Percentiles rank a stretch among this genome's conserved stretches.
Conservation (phyloP, 1,140 invertebrate species). For the Lordiphosa collinella region DNA sequence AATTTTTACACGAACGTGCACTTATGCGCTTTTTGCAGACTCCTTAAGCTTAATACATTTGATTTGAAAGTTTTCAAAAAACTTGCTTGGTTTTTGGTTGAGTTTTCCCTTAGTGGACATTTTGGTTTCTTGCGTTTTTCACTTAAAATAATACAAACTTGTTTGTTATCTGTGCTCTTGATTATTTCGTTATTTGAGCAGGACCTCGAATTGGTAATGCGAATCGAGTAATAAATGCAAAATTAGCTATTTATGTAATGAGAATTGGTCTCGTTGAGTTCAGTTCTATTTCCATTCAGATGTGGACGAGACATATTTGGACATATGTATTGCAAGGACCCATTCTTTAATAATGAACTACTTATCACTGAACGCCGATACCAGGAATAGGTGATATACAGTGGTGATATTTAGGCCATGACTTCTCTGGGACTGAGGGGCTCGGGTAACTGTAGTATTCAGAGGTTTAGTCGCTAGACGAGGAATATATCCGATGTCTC, state of each 20-base stretch:
- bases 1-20: slow-evolving; percentile 25
- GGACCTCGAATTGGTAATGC: slow-evolving; percentile 11
- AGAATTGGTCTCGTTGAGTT: slow-evolving; percentile 42
- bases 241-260: slow-evolving; percentile 24
- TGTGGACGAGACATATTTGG: not conserved
- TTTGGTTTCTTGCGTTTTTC: slow-evolving; percentile 46
- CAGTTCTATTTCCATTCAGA: slow-evolving; percentile 13
- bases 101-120: slow-evolving; percentile 32
- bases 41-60: slow-evolving; percentile 10
- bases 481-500: slow-evolving; percentile 80
- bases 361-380: slow-evolving; percentile 5
- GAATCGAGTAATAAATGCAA: slow-evolving; percentile 52
- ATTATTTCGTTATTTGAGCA: slow-evolving; percentile 3
- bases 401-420: not conserved
- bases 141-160: slow-evolving; percentile 8
- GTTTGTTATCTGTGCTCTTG: not conserved
- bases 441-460: slow-evolving; percentile 1
- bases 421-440: slow-evolving; percentile 1
- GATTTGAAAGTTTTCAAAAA: slow-evolving; percentile 55
- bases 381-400: not conserved
- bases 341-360: not conserved
- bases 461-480: slow-evolving; percentile 45
- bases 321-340: slow-evolving; percentile 1
- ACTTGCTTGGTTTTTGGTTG: slow-evolving; percentile 58
- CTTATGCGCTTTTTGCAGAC: slow-evolving; percentile 3